Percentiles rank a stretch among this genome's conserved stretches.
phyloP scores from a whole-genome alignment of 2,888 invertebrate species.

The Nomada lathburiana region DNA sequence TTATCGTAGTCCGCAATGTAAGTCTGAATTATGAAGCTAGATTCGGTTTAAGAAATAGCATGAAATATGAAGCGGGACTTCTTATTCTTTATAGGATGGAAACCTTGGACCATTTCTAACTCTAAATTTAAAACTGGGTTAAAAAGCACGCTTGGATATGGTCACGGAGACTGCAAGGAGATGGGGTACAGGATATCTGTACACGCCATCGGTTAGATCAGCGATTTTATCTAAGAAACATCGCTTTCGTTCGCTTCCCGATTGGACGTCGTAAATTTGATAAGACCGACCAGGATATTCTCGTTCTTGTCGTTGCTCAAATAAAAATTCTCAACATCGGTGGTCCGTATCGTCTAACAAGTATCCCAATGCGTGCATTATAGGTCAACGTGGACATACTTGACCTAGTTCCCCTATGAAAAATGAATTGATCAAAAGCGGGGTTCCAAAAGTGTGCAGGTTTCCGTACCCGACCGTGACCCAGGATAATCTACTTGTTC shows the following conservation, averaged over 20 bases:
- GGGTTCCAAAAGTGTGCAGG: not conserved
- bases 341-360: not conserved
- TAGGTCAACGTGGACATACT: conserved; percentile 25
- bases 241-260: conserved; percentile 1
- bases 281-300: conserved; percentile 14
- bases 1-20: not conserved
- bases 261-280: conserved; percentile 9
- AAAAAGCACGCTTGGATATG: not conserved
- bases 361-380: conserved; percentile 1
- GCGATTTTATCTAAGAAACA: conserved; percentile 33
- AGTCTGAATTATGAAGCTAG: not conserved
- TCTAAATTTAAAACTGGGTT: conserved; percentile 18
- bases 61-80: not conserved
- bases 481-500: conserved; percentile 38
- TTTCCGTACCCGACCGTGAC: conserved; percentile 46
- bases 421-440: conserved; percentile 7
- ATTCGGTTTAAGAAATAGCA: no score
- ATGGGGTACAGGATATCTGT: conserved; percentile 8
- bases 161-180: not conserved
- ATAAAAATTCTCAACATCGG: conserved; percentile 21
- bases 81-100: conserved; percentile 4
- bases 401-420: conserved; percentile 4
- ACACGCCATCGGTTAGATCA: conserved; percentile 23
- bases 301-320: not conserved
- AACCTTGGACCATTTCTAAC: not conserved